Conservation (phyloP, 2,113 vertebrate species). For the Dromas ardeola region DNA sequence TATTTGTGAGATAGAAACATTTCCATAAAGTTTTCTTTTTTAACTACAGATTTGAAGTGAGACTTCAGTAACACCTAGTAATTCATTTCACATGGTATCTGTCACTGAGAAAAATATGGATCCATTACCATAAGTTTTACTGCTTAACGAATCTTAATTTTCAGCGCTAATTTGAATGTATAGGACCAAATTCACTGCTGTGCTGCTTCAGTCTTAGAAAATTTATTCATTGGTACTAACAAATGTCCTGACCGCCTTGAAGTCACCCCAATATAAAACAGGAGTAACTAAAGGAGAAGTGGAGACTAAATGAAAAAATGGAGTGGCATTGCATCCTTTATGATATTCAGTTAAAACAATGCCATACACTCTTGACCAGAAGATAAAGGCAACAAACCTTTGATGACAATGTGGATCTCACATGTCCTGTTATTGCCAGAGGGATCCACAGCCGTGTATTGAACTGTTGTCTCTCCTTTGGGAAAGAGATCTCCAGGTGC, state of each 20-base stretch:
- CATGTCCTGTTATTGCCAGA: slow-evolving; percentile 93
- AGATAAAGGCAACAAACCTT: slow-evolving; percentile 77
- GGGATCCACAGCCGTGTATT: slow-evolving; percentile 86
- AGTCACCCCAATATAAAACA: neutral
- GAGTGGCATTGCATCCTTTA: neutral
- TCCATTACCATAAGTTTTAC: neutral
- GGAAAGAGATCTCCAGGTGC: slow-evolving; percentile 85
- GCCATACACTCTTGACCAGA: neutral
- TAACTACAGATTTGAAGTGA: neutral
- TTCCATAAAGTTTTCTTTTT: neutral
- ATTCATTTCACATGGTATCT: neutral
- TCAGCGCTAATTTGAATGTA: neutral
- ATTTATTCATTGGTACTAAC: neutral
- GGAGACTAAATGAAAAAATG: neutral
- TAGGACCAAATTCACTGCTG: neutral
- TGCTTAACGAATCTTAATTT: neutral
- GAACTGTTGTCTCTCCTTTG: slow-evolving; percentile 86
- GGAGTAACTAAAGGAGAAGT: neutral
- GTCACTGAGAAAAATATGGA: neutral
- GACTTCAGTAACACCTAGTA: neutral
- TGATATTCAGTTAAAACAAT: neutral
- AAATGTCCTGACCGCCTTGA: neutral
- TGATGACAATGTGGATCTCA: slow-evolving; percentile 87
- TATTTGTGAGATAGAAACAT: neutral
- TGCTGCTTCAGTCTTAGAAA: neutral